These are phyloP conservation scores for Porites divaricata DNA, from an alignment of 92 coral and sea anemone genomes.

Conservation along the genomic window DNA sequence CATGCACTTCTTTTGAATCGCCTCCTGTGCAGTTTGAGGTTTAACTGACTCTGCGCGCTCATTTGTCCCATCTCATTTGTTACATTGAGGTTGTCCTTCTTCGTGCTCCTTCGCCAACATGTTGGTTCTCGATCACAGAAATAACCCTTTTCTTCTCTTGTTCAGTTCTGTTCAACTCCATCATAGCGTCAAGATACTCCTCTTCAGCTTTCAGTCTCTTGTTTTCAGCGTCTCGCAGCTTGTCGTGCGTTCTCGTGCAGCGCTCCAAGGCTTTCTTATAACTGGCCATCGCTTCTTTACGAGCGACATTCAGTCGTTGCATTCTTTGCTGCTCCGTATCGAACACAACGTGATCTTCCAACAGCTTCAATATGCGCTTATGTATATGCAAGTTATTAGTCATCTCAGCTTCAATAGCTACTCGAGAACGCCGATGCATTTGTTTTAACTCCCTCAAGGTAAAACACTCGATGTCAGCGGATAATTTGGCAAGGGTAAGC, in stretches of 20 bases:
- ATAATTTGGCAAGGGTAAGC: slow-evolving; percentile 56
- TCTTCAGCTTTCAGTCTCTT: slow-evolving; percentile 75
- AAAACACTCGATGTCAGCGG: slow-evolving; percentile 66
- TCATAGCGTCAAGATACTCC: slow-evolving; percentile 57
- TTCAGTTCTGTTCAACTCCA: slow-evolving; percentile 60
- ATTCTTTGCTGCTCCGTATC: slow-evolving; percentile 43
- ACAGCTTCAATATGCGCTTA: slow-evolving; percentile 61
- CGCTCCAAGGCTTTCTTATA: slow-evolving; percentile 62
- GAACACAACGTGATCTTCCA: slow-evolving; percentile 62
- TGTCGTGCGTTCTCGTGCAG: slow-evolving; percentile 58
- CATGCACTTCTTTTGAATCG: too few relatives aligned
- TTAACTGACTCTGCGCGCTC: not conserved
- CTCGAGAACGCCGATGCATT: slow-evolving; percentile 77
- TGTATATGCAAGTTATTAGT: slow-evolving; percentile 84
- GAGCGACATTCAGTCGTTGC: slow-evolving; percentile 47
- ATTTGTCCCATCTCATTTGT: not conserved
- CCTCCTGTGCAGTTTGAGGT: too few relatives aligned
- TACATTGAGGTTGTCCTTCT: slow-evolving; percentile 75
- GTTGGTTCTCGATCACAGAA: slow-evolving; percentile 50
- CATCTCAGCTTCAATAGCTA: slow-evolving; percentile 81
- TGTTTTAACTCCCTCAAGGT: slow-evolving; percentile 74
- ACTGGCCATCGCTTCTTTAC: slow-evolving; percentile 52
- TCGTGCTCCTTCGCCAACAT: slow-evolving; percentile 34
- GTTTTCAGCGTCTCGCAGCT: slow-evolving; percentile 62
- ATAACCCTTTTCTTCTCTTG: slow-evolving; percentile 55